These are phyloP conservation scores for Chloropsis cyanopogon DNA, from an alignment of 2,113 vertebrate species.

Conservation along the genomic window DNA sequence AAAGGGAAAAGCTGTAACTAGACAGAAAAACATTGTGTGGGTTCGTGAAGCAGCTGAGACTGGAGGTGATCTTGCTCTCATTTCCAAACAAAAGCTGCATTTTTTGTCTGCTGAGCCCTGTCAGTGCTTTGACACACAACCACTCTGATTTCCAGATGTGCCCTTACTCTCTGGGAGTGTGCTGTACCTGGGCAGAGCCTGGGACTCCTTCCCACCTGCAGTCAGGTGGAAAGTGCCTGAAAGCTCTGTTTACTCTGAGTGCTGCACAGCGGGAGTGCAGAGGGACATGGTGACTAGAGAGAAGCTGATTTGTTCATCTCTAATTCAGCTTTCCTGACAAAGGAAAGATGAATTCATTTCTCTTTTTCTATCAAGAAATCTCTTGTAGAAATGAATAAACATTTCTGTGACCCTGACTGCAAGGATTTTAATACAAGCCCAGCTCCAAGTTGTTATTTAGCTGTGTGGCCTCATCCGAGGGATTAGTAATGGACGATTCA, in stretches of 20 bases:
- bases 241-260: neutral
- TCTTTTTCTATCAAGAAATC: neutral
- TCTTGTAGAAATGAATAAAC: neutral
- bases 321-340: neutral
- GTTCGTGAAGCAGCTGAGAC: neutral
- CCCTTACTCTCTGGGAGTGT: neutral
- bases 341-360: neutral
- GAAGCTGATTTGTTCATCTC: neutral
- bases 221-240: neutral
- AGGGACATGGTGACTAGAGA: neutral
- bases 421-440: neutral
- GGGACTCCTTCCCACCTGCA: neutral
- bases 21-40: neutral
- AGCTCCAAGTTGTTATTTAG: neutral
- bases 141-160: neutral
- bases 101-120: neutral
- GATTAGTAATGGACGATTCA: conserved; percentile 60
- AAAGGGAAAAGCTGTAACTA: neutral
- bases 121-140: neutral
- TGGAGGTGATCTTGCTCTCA: neutral
- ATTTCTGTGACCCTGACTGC: neutral
- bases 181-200: neutral
- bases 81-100: neutral
- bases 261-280: rapidly evolving
- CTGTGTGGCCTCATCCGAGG: neutral